Base-by-base conservation (phyloP, 2,888 invertebrate species). In the Pilophorus perplexus region DNA sequence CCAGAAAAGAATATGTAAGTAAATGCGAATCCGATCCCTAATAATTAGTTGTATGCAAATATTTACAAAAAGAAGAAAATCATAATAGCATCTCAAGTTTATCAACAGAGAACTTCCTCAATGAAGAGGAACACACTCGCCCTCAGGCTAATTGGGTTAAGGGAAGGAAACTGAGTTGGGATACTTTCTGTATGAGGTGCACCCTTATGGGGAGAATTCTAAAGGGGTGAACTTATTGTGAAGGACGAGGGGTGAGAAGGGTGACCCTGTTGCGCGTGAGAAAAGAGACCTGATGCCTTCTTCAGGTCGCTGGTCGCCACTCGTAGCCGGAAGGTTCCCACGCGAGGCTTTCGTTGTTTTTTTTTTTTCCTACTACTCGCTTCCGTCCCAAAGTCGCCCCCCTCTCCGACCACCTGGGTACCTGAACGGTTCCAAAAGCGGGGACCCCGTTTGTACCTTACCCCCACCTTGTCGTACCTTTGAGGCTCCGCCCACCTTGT, bases 211-310 rank as follows among this genome's bases (percentile, higher is more conserved):
- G 44, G 3, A 22, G 18, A 22, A n/a, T n/a, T n/a, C n/a, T n/a
- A n/a, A n/a, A n/a, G n/a, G n/a, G n/a, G n/a, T n/a, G n/a, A n/a
- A n/a, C n/a, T n/a, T n/a, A n/a, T n/a, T n/a, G n/a, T n/a, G n/a
- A n/a, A n/a, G n/a, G n/a, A n/a, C n/a, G n/a, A n/a, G 5, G 18
- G 59, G 14, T 12, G 6, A 20, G 22, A 48, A 18, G n/a, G n/a
- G n/a, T 20, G 2, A 23, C 28, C 62, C 62, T 62, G 62, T 62
- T 62, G 62, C 62, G 46, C 62, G 62, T 62, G 62, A 62, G 62
- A 62, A 62, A 62, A 62, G 33, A n/a, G 62, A 62, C 62, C 62
- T 62, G 62, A 62, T 46, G 62, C 62, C 62, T 46, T 48, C 46
- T 59, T 22, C 46, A 44, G 60, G 60, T 40, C 18, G 12, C 23